Base-by-base conservation (phyloP, 2,888 invertebrate genomes). In the Polymixis lichenea region DNA sequence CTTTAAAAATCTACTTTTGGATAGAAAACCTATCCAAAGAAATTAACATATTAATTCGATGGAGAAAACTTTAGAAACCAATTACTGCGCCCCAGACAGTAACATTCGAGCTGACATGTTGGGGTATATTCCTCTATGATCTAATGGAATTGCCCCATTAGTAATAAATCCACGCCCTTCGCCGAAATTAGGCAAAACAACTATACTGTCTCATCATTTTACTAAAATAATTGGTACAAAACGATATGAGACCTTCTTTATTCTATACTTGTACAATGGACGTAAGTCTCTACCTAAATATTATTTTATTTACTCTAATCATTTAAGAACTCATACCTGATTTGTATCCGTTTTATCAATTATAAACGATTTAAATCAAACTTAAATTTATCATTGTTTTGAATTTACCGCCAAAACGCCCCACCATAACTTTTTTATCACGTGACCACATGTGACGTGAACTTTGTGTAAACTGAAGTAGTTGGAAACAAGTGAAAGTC, bases 21-120 rank as follows among this genome's bases (percentile, higher is more conserved):
- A 60, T 62, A 58, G 60, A 83, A 68, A 82, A 74, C 32, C 64
- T 67, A 77, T 87, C 53, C 58, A 68, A 72, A 77, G 6, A 51
- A 62, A 80, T 81, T 77, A 77, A 72, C 56, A 78, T 74, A 75
- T 65, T 80, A 87, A 82, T 80, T 88, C 60, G 61, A 53, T 51
- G 66, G 49, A 76, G 69, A 79, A 78, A 86, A 86, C 74, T 84
- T 84, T 86, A 84, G 87, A 89, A 88, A 87, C 85, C 84, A 90
- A 90, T 91, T 90, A 89, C 80, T 80, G 68, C 72, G 85, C 75
- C 80, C 86, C 87, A 87, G 90, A 88, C 88, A 84, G 85, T 77
- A 85, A 84, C 85, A 87, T 84, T 85, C 82, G 68, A 73, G 78
- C 78, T 84, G 85, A 83, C 83, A 81, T 85, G 86, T 77, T 67